Conservation (phyloP, 2,113 vertebrate genomes). For the Pterocles burchelli region DNA sequence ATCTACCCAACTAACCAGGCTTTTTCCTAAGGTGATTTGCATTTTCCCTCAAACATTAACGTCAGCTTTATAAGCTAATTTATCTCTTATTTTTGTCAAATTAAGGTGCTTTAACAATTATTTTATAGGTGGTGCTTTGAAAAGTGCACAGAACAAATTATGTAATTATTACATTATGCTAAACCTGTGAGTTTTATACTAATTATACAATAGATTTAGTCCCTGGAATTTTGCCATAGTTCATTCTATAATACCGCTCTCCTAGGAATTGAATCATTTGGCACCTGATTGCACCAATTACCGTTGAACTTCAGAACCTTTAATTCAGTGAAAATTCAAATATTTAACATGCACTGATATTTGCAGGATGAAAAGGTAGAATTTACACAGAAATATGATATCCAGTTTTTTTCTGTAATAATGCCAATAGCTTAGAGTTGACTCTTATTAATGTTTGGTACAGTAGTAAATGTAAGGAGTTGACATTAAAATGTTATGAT, state of each 20-base stretch:
- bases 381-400: background rate
- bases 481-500: background rate
- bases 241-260: conserved; percentile 3
- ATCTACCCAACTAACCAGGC: background rate
- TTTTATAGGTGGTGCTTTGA: conserved; percentile 6
- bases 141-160: conserved; percentile 5
- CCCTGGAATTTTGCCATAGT: conserved; percentile 61
- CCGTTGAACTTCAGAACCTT: conserved; percentile 70
- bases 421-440: background rate
- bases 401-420: conserved; percentile 14
- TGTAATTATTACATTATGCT: background rate
- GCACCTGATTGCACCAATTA: conserved; percentile 74
- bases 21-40: conserved; percentile 3
- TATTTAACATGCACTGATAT: conserved; percentile 70
- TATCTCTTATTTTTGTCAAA: conserved; percentile 39
- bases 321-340: conserved; percentile 68
- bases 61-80: conserved; percentile 2
- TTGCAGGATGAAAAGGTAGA: conserved; percentile 4
- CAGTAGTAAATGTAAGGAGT: background rate
- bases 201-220: background rate
- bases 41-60: background rate
- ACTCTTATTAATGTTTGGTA: background rate
- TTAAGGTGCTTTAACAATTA: background rate
- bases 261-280: conserved; percentile 52
- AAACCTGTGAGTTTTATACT: conserved; percentile 27